Percentiles rank a stretch among this genome's conserved stretches.
Evolutionary conservation across 2,797 vertebrate species (phyloP).

Genomic region (Meda fulgida): DNA sequence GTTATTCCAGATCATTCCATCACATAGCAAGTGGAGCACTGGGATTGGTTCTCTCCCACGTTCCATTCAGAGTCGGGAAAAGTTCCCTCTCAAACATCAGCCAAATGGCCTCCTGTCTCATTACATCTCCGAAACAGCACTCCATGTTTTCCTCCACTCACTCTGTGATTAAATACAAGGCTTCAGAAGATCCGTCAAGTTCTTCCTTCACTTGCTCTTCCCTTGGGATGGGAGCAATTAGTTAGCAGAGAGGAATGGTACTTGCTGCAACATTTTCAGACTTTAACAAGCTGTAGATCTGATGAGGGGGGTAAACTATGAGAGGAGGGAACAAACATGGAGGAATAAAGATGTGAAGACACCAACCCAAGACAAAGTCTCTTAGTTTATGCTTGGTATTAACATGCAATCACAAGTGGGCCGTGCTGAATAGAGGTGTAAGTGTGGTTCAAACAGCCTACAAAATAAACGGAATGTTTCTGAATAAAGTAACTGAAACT

Average conservation of each 20-base stretch:
- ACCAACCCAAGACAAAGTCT: constrained; percentile 15
- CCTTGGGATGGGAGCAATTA: constrained; percentile 75
- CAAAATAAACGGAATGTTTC: no score
- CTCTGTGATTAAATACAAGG: constrained; percentile 69
- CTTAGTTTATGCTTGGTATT: neutral
- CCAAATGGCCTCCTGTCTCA: constrained; percentile 24
- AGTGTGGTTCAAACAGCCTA: no score
- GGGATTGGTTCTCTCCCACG: constrained; percentile 64
- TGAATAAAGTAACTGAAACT: no score
- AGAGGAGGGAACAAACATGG: neutral
- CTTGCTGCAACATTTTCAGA: constrained; percentile 79
- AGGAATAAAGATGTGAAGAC: neutral
- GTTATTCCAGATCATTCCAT: constrained; percentile 70
- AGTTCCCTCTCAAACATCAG: constrained; percentile 57
- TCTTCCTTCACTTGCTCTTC: constrained; percentile 59
- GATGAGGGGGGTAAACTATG: constrained; percentile 63
- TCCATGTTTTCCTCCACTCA: constrained; percentile 16
- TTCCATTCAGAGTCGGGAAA: constrained; percentile 59
- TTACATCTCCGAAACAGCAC: constrained; percentile 24
- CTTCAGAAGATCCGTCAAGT: constrained; percentile 74
- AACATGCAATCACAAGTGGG: constrained; percentile 5
- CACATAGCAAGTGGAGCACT: constrained; percentile 67
- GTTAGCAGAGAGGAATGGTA: constrained; percentile 76
- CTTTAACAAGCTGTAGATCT: constrained; percentile 79
- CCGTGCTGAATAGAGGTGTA: neutral